These are phyloP conservation scores for Phlogophora meticulosa DNA, from an alignment of 2,888 invertebrate species.

Conservation along the genomic window DNA sequence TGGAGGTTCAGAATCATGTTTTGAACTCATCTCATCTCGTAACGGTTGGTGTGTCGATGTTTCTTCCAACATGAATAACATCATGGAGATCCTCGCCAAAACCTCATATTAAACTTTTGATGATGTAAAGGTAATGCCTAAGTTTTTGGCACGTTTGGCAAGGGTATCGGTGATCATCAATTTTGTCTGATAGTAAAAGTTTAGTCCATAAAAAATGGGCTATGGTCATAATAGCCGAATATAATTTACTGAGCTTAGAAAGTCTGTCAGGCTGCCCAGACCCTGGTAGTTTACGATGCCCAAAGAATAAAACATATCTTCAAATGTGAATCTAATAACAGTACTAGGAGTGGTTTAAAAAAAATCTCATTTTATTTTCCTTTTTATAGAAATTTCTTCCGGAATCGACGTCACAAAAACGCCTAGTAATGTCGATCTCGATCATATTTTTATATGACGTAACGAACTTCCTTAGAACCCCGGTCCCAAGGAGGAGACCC, in stretches of 20 bases:
- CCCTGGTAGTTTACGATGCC: not conserved
- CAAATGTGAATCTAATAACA: not conserved
- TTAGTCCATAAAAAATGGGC: constrained; percentile 10
- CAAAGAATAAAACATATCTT: not conserved
- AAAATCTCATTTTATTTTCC: constrained; percentile 14
- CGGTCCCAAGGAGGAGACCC: constrained; percentile 29
- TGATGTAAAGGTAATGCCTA: not conserved
- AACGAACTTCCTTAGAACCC: constrained; percentile 48
- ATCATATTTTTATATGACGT: constrained; percentile 58
- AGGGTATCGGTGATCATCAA: constrained; percentile 14
- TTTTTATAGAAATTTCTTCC: constrained; percentile 20
- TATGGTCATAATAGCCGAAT: constrained; percentile 1
- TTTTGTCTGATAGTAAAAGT: constrained; percentile 28
- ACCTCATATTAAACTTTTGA: not conserved
- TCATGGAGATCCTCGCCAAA: too few relatives aligned
- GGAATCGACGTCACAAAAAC: constrained; percentile 42
- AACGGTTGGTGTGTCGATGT: too few relatives aligned
- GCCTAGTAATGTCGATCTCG: constrained; percentile 42
- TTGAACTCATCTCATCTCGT: too few relatives aligned
- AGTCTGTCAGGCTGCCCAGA: not conserved
- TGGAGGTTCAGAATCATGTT: too few relatives aligned
- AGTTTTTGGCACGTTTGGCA: not conserved
- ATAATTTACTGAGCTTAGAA: constrained; percentile 5
- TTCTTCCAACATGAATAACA: too few relatives aligned
- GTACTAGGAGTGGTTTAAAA: not conserved